Percentiles rank a stretch among this genome's conserved stretches.
Evolutionary conservation across 2,797 vertebrate species (phyloP).

Genomic region (Crypturellus tataupa): DNA sequence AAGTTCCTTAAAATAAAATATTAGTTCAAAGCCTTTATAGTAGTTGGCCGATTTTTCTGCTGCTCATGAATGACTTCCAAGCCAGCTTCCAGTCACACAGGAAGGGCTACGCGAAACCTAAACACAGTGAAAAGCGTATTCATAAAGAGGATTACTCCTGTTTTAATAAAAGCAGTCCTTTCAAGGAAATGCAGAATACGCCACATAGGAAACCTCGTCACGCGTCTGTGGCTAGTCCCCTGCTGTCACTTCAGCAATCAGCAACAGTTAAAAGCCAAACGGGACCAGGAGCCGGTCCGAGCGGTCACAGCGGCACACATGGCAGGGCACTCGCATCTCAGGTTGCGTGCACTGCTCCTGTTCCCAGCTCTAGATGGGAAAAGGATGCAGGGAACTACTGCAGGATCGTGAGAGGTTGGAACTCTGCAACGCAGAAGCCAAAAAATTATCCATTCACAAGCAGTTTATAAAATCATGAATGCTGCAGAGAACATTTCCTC

Average conservation of each 20-base stretch:
- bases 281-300: neutral
- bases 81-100: neutral
- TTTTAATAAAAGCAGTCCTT: neutral
- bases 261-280: neutral
- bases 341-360: neutral
- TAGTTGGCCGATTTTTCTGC: neutral
- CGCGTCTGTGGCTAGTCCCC: neutral
- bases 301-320: neutral
- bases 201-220: neutral
- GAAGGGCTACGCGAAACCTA: neutral
- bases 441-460: neutral
- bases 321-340: accelerated
- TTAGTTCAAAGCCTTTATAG: neutral
- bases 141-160: neutral
- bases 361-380: too few species aligned
- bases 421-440: neutral
- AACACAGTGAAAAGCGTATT: neutral
- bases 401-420: neutral
- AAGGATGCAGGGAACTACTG: neutral
- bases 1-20: neutral
- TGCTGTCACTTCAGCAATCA: neutral
- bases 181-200: neutral
- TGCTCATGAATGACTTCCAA: neutral
- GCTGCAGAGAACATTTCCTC: neutral
- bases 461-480: conserved; percentile 22